Percentiles rank a stretch among this genome's conserved stretches.
phyloP scores from a whole-genome alignment of 2,113 vertebrate genomes.

The Callipepla squamata region DNA sequence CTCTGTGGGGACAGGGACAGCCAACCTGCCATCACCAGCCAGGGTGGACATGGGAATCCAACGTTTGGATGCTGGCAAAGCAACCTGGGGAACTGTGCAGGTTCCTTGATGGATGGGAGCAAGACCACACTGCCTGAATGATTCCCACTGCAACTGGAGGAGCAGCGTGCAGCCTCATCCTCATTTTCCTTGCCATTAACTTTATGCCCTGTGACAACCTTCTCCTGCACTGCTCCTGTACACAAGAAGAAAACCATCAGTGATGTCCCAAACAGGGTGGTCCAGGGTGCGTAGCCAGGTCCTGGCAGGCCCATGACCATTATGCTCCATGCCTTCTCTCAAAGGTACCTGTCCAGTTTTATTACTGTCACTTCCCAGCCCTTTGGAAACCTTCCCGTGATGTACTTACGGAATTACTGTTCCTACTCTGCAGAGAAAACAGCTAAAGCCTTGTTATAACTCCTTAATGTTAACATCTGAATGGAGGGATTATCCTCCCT shows the following conservation, averaged over 20 bases:
- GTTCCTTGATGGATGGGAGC: not conserved
- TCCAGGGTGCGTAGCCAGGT: rapidly evolving
- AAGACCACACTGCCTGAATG: not conserved
- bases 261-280: rapidly evolving
- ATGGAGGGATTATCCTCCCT: slow-evolving; percentile 50
- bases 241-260: not conserved
- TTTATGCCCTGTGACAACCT: not conserved
- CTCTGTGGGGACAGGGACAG: not conserved
- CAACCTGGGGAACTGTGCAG: not conserved
- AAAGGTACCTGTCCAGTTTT: slow-evolving; percentile 6
- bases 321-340: not conserved
- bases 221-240: not conserved
- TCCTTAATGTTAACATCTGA: slow-evolving; percentile 62
- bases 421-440: slow-evolving; percentile 52
- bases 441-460: slow-evolving; percentile 55
- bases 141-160: not conserved
- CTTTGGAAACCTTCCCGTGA: slow-evolving; percentile 58
- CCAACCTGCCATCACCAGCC: not conserved
- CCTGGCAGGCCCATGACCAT: not conserved
- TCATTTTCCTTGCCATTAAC: not conserved
- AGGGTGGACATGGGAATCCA: not conserved
- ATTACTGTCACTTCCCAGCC: not conserved
- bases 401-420: slow-evolving; percentile 55
- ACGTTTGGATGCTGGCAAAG: not conserved
- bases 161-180: not conserved